These are phyloP conservation scores for Liodrosophila aerea DNA, from an alignment of 2,888 invertebrate genomes.

Conservation along the genomic window DNA sequence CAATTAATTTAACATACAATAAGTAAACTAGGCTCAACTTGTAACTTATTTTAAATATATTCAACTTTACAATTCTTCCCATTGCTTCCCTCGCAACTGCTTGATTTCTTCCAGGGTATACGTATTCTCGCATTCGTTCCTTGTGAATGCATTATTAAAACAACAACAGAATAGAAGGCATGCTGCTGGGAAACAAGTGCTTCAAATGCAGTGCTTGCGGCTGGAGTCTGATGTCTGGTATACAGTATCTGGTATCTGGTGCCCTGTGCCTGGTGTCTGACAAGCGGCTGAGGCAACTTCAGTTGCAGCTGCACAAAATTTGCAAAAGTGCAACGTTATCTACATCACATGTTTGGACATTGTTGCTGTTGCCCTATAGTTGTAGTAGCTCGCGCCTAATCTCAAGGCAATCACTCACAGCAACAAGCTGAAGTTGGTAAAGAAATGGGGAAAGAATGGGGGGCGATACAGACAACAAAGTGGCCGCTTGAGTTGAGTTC, in stretches of 20 bases:
- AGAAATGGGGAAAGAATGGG: neutral
- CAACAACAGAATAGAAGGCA: conserved; percentile 42
- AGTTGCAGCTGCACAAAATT: conserved; percentile 28
- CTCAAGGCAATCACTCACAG: conserved; percentile 73
- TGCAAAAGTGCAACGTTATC: conserved; percentile 68
- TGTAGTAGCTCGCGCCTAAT: conserved; percentile 58
- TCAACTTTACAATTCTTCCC: too few species aligned
- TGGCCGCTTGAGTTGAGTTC: conserved; percentile 64
- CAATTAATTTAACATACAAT: too few species aligned
- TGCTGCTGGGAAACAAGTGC: conserved; percentile 4
- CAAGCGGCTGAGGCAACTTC: conserved; percentile 13
- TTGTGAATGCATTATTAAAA: conserved; percentile 73
- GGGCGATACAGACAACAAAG: conserved; percentile 50
- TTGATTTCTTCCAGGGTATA: conserved; percentile 8
- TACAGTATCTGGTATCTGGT: conserved; percentile 4
- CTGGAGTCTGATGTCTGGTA: conserved; percentile 1
- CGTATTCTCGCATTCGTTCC: conserved; percentile 11
- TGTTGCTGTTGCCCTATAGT: conserved; percentile 39
- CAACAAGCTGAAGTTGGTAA: conserved; percentile 39
- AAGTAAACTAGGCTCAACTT: too few species aligned
- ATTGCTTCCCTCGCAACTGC: conserved; percentile 3
- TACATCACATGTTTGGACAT: conserved; percentile 58
- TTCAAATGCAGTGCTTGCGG: conserved; percentile 19
- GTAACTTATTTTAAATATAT: too few species aligned
- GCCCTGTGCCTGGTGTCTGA: conserved; percentile 2